These are phyloP conservation scores for Astropecten irregularis DNA, from an alignment of 53 echinoderm and acorn worm genomes.

Conservation along the genomic window DNA sequence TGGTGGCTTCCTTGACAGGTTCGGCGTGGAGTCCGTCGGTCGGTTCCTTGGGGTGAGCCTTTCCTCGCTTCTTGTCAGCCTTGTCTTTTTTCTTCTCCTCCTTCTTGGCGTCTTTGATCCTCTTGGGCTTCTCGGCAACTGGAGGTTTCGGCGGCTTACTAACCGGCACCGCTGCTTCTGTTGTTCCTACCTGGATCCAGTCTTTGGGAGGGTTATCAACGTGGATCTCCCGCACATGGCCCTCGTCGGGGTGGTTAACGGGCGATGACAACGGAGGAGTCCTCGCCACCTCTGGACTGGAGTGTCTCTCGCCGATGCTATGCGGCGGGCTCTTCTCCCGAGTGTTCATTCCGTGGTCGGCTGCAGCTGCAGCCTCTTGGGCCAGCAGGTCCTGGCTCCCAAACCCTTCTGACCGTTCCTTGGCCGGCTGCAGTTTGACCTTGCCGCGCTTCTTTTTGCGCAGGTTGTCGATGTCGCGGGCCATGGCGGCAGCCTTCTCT, in stretches of 20 bases:
- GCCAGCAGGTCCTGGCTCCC: constrained; percentile 33
- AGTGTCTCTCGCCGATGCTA: no score
- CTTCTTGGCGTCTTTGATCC: constrained; percentile 61
- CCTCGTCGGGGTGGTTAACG: not conserved
- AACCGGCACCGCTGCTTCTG: not conserved
- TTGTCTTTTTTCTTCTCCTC: constrained; percentile 73
- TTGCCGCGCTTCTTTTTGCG: constrained; percentile 79
- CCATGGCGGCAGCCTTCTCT: constrained; percentile 74
- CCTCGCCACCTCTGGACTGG: not conserved
- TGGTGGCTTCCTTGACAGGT: not conserved
- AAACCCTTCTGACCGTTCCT: constrained; percentile 5
- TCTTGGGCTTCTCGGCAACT: not conserved
- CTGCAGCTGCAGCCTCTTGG: no score
- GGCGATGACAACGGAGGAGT: not conserved
- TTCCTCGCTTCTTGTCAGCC: constrained; percentile 56
- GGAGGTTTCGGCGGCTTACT: no score
- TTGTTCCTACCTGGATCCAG: not conserved
- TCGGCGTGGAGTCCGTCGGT: not conserved
- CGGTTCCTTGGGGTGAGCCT: constrained; percentile 32
- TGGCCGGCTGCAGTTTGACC: constrained; percentile 55
- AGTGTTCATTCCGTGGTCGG: no score
- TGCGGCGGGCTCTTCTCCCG: no score
- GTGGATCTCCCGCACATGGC: not conserved
- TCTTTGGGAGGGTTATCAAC: constrained; percentile 36
- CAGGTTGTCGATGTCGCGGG: constrained; percentile 75